Evolutionary conservation across 2,113 vertebrate species (phyloP).

Genomic region (Antigone vipio): DNA sequence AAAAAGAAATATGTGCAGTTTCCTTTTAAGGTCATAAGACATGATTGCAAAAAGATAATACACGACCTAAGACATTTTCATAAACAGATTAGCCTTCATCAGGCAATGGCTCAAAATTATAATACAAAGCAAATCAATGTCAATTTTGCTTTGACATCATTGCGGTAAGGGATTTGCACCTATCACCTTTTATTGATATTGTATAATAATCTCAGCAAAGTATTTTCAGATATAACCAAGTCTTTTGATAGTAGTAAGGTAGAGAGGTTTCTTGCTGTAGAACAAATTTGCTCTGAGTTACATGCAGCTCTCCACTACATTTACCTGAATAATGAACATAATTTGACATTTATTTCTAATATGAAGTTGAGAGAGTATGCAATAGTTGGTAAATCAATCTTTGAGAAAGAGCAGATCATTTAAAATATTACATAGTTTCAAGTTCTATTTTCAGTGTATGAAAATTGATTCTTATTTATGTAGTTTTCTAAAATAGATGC

Average conservation of each 20-base stretch:
- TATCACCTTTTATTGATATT: not conserved
- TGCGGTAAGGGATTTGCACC: not conserved
- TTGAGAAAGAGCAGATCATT: not conserved
- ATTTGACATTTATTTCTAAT: not conserved
- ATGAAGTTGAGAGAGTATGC: not conserved
- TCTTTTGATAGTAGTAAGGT: not conserved
- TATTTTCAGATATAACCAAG: not conserved
- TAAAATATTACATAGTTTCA: not conserved
- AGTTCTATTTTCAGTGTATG: not conserved
- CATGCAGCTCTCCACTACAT: not conserved
- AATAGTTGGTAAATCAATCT: not conserved
- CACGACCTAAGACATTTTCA: not conserved
- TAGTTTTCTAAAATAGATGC: not conserved
- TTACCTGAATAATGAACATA: not conserved
- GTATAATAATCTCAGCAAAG: not conserved
- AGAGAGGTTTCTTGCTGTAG: not conserved
- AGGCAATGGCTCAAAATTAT: not conserved
- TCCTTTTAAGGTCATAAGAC: not conserved
- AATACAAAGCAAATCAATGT: not conserved
- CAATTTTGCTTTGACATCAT: not conserved
- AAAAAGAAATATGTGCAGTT: not conserved
- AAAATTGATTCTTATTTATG: not conserved
- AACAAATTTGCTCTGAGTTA: not conserved
- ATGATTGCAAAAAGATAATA: not conserved
- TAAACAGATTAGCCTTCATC: not conserved